Evolutionary conservation across 2,888 invertebrate genomes (phyloP).

Genomic region (Entomobrya proxima): DNA sequence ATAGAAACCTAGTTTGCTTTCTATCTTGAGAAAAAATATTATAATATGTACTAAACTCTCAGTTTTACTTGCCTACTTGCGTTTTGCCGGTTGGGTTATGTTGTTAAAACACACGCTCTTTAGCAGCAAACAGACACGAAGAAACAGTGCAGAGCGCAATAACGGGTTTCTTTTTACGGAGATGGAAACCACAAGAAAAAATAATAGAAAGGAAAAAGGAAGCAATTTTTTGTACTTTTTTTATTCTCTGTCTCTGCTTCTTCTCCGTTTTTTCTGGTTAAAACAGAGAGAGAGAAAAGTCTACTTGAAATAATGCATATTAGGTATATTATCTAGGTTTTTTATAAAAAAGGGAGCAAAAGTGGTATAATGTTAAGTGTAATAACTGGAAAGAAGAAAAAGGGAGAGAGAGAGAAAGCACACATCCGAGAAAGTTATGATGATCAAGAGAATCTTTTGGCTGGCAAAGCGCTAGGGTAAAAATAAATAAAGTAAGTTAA

Average conservation of each 20-base stretch:
- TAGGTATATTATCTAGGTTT: no score
- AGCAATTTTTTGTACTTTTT: no score
- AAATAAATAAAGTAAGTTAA: conserved; percentile 18
- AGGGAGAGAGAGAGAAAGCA: neutral
- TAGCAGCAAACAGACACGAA: neutral
- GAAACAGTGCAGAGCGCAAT: neutral
- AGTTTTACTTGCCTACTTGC: neutral
- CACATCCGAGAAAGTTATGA: conserved; percentile 49
- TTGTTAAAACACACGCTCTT: conserved; percentile 4
- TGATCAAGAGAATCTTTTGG: neutral
- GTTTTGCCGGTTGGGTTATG: neutral
- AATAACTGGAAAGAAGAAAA: neutral
- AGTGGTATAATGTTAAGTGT: neutral
- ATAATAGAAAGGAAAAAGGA: conserved; percentile 24
- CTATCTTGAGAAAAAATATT: no score
- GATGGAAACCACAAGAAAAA: conserved; percentile 2
- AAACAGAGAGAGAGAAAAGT: neutral
- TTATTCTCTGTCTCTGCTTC: conserved; percentile 29
- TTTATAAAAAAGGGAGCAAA: no score
- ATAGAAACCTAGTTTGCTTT: neutral
- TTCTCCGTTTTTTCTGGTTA: neutral
- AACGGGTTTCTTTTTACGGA: no score
- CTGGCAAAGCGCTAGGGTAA: neutral
- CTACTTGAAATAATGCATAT: neutral
- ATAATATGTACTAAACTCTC: neutral